These are phyloP conservation scores for Cremastinae sp. DNA, from an alignment of 2,888 invertebrate species.

Conservation along the genomic window DNA sequence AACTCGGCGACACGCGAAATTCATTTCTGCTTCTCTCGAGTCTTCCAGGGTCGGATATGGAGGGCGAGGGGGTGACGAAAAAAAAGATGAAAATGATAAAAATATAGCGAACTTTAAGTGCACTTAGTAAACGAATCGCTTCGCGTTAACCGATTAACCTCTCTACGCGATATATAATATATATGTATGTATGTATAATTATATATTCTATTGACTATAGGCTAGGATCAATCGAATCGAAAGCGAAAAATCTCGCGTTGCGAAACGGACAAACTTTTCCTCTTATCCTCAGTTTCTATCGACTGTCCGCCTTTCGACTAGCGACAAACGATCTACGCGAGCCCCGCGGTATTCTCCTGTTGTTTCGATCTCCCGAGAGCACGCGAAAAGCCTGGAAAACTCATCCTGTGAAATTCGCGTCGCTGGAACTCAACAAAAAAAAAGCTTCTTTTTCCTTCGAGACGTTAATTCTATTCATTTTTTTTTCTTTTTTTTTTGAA, in stretches of 20 bases:
- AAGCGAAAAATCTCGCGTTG: slow-evolving; percentile 43
- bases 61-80: background rate
- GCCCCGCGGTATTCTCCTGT: slow-evolving; percentile 13
- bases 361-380: slow-evolving; percentile 17
- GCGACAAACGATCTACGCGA: slow-evolving; percentile 50
- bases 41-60: background rate
- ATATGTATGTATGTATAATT: slow-evolving; percentile 4
- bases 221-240: slow-evolving; percentile 49
- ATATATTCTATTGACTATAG: slow-evolving; percentile 34
- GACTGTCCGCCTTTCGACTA: slow-evolving; percentile 53
- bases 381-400: too few species aligned
- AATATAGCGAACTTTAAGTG: slow-evolving; percentile 54
- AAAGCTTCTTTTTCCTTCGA: too few species aligned
- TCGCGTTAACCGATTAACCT: slow-evolving; percentile 50
- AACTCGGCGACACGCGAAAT: slow-evolving; percentile 9
- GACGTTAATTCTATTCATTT: too few species aligned
- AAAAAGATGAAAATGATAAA: slow-evolving; percentile 15
- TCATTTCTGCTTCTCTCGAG: slow-evolving; percentile 1
- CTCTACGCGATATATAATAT: slow-evolving; percentile 23
- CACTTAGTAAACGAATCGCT: slow-evolving; percentile 61
- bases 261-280: slow-evolving; percentile 43
- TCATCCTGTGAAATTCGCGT: too few species aligned
- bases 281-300: slow-evolving; percentile 18
- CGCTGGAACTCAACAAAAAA: too few species aligned
- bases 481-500: too few species aligned